A percentile compares a stretch with the other conserved stretches of the same genome.
Conservation (phyloP, 2,888 invertebrate species). For the Troides oblongomaculatus region DNA sequence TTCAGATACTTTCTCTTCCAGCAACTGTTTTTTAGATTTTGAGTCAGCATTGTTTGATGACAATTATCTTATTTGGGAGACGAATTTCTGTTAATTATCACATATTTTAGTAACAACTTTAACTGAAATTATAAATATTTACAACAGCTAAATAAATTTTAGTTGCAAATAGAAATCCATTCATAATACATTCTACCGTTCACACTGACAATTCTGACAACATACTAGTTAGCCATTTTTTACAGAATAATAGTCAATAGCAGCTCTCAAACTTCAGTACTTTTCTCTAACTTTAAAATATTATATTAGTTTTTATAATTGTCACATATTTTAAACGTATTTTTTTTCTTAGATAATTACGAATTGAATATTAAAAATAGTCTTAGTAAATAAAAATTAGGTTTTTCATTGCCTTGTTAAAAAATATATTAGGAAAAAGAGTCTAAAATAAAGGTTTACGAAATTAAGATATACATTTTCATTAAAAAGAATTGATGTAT, state of each 20-base stretch:
- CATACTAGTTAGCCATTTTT: slow-evolving; percentile 1
- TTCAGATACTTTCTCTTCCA: slow-evolving; percentile 75
- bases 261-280: background rate
- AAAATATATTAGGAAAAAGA: too few relatives aligned
- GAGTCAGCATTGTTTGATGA: slow-evolving; percentile 55
- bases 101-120: slow-evolving; percentile 35
- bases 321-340: too few relatives aligned
- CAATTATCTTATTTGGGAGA: slow-evolving; percentile 31
- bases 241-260: background rate
- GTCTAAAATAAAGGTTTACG: too few relatives aligned
- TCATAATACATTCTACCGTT: slow-evolving; percentile 31
- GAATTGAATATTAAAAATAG: too few relatives aligned
- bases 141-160: slow-evolving; percentile 38
- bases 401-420: too few relatives aligned
- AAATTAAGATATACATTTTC: too few relatives aligned
- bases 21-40: slow-evolving; percentile 49
- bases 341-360: too few relatives aligned
- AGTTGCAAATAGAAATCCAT: slow-evolving; percentile 35
- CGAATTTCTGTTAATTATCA: slow-evolving; percentile 36
- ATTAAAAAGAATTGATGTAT: too few relatives aligned
- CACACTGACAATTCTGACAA: slow-evolving; percentile 35
- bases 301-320: background rate
- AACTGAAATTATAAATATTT: slow-evolving; percentile 28
- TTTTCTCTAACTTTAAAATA: background rate
- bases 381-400: too few relatives aligned